Evolutionary conservation across 2,797 vertebrate genomes (phyloP), one percentile per base, ranked within the genome.

Genomic region (Mastacembelus armatus): DNA sequence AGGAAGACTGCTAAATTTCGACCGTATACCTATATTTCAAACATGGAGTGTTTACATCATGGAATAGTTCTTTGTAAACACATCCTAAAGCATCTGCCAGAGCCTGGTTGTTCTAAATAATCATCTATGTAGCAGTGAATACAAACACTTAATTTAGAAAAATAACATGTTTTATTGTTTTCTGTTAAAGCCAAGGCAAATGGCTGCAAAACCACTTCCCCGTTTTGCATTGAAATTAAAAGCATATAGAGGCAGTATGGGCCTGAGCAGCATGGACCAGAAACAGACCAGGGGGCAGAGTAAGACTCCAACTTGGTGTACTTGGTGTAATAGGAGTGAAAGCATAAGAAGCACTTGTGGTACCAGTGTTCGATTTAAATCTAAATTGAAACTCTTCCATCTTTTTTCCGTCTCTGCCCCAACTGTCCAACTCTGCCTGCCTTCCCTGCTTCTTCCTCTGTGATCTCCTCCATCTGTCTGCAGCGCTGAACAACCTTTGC

Each of bases 301-400:
- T 24, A 27, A 59, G 61, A 68, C 43, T 15, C 30, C 58, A 62
- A 73, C 44, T 62, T 73, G 67, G n/a, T n/a, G n/a, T n/a, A n/a
- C n/a, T 61, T 73, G 38, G 35, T 7, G 58, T 18, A 16, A 65
- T 15, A 10, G 60, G 14, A 1, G 51, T 3, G 0, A 63, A 54
- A 70, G 45, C 16, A 59, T 43, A 38, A 32, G 44, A 71, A 45
- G 27, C 69, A 36, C 49, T 69, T 2, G 6, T 27, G 19, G 32
- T 45, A 59, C 58, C 44, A 4, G 63, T 15, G 54, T 67, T 63
- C 38, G 27, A 83, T 81, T 80, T 75, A 38, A 78, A 71, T 72
- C 64, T 58, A 76, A 86, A 84, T 27, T 80, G 72, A 85, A 87
- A 78, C 66, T 71, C 76, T 45, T 70, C 57, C 55, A 48, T 80